phyloP scores from a whole-genome alignment of 2,797 vertebrate species.

The Pseudotriccus pelzelni region DNA sequence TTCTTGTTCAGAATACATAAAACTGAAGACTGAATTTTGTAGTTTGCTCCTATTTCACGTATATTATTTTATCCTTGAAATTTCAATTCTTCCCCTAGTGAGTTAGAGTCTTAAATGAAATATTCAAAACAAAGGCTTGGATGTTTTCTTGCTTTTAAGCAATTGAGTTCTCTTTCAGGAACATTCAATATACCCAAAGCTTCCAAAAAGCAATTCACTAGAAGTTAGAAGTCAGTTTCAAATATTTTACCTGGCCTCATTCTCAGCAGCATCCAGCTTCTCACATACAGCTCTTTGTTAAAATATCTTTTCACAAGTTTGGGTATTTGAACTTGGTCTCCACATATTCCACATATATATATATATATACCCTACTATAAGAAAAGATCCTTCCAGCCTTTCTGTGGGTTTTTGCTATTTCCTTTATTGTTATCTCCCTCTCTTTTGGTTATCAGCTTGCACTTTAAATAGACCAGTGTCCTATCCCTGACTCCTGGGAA shows the following conservation, averaged over 20 bases:
- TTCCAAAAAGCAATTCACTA: background rate
- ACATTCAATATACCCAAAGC: background rate
- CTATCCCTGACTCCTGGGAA: background rate
- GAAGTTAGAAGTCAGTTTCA: background rate
- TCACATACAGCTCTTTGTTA: background rate
- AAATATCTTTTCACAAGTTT: background rate
- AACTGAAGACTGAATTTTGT: background rate
- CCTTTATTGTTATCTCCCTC: background rate
- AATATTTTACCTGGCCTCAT: background rate
- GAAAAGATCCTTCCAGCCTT: background rate
- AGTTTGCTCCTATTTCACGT: background rate
- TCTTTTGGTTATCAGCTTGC: background rate
- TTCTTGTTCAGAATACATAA: background rate
- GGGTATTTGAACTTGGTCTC: background rate
- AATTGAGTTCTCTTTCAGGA: background rate
- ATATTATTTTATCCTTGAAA: background rate
- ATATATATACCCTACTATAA: background rate
- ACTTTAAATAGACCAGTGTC: background rate
- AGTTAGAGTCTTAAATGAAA: background rate
- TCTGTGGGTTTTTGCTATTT: background rate
- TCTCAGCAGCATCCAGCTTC: background rate
- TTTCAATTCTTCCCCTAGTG: background rate
- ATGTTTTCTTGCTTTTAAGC: background rate
- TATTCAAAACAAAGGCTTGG: background rate
- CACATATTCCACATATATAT: too few relatives aligned